A percentile compares a stretch with the other conserved stretches of the same genome.
These are phyloP conservation scores for Sylvilagus bachmani DNA, from an alignment of 2,113 vertebrate genomes.

Conservation along the genomic window DNA sequence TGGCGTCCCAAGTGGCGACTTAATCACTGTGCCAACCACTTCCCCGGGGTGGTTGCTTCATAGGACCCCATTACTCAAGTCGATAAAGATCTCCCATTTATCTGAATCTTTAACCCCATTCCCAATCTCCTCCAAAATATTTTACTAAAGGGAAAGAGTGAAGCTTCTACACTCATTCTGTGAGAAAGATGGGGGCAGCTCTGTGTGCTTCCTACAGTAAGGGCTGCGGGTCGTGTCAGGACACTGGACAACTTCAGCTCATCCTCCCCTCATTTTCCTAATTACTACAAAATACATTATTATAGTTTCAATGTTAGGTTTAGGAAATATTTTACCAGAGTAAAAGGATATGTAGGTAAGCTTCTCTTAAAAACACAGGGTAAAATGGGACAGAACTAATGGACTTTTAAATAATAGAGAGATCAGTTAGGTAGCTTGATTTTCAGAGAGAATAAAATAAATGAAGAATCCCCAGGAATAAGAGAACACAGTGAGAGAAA, in stretches of 20 bases:
- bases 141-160: not conserved
- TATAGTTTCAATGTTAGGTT: not conserved
- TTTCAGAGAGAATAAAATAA: conserved; percentile 12
- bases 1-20: no score
- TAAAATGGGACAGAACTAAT: not conserved
- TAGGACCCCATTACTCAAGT: not conserved
- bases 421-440: not conserved
- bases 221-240: not conserved
- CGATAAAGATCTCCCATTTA: not conserved
- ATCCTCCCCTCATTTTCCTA: not conserved
- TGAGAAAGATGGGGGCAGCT: not conserved
- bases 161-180: not conserved
- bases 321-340: not conserved
- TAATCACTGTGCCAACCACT: no score
- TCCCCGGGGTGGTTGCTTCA: not conserved
- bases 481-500: conserved; percentile 4
- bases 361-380: not conserved
- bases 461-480: conserved; percentile 2
- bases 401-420: not conserved
- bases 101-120: no score
- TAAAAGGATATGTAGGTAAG: not conserved
- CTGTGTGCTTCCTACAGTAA: not conserved
- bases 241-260: not conserved
- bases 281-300: not conserved
- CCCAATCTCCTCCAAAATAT: not conserved